A percentile compares a stretch with the other conserved stretches of the same genome.
Conservation (phyloP, 2,113 vertebrate species). For the Epinephelus lanceolatus region DNA sequence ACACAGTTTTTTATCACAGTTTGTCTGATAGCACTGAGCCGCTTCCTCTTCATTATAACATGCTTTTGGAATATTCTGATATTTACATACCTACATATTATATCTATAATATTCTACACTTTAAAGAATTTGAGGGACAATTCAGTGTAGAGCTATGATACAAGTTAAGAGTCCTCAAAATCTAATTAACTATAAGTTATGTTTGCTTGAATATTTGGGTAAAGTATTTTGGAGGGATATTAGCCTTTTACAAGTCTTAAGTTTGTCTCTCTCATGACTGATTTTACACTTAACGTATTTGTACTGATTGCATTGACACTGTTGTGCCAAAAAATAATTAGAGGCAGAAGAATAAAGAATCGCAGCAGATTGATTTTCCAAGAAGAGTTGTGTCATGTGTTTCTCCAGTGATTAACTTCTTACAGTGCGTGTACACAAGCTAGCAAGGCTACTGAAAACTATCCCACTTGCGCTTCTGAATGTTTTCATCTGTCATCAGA, state of each 20-base stretch:
- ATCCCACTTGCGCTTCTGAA: not conserved
- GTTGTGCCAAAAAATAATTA: not conserved
- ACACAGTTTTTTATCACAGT: no score
- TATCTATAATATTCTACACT: not conserved
- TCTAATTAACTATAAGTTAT: not conserved
- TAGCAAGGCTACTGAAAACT: not conserved
- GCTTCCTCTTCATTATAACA: no score
- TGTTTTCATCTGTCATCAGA: not conserved
- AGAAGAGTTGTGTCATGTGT: not conserved
- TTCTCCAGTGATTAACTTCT: not conserved
- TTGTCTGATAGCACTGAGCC: no score
- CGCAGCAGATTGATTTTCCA: not conserved
- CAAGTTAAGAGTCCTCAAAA: not conserved
- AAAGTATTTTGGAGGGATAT: not conserved
- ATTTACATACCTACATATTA: no score
- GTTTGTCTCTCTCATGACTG: not conserved
- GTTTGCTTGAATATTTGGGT: not conserved
- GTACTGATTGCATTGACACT: not conserved
- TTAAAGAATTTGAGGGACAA: no score
- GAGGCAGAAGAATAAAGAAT: not conserved
- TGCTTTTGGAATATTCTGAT: no score
- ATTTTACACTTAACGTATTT: not conserved
- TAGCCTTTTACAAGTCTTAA: not conserved
- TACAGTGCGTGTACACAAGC: not conserved
- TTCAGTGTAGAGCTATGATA: not conserved